These are phyloP conservation scores for Machimus rusticus DNA, from an alignment of 2,888 invertebrate genomes.

Conservation along the genomic window DNA sequence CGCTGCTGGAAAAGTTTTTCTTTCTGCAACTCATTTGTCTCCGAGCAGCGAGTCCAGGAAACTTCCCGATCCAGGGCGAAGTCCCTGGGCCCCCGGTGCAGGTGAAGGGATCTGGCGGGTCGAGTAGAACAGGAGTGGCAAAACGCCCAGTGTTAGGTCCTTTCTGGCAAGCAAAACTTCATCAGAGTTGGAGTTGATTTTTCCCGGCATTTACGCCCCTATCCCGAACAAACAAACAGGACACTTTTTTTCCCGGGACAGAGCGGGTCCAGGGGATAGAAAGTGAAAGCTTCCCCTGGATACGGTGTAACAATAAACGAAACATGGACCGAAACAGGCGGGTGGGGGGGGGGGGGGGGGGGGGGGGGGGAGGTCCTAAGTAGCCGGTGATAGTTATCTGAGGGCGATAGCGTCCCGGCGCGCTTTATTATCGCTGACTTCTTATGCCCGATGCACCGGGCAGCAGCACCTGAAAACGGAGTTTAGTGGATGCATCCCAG, in stretches of 20 bases:
- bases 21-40: conserved; percentile 38
- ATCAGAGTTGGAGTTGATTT: conserved; percentile 21
- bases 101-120: background rate
- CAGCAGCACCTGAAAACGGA: background rate
- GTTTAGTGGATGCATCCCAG: background rate
- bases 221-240: background rate
- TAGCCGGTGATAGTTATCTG: conserved; percentile 8
- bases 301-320: background rate
- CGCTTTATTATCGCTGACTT: conserved; percentile 26
- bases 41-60: background rate
- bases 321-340: background rate
- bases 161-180: conserved; percentile 22
- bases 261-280: background rate
- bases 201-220: background rate
- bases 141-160: background rate
- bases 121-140: background rate
- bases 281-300: conserved; percentile 18
- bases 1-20: conserved; percentile 24
- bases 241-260: background rate
- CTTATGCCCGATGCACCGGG: background rate
- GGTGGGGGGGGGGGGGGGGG: background rate
- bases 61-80: background rate
- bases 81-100: background rate
- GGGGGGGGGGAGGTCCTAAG: background rate
- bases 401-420: conserved; percentile 11